These are phyloP conservation scores for Glomeris marginata DNA, from an alignment of 2,888 invertebrate species.

Conservation along the genomic window DNA sequence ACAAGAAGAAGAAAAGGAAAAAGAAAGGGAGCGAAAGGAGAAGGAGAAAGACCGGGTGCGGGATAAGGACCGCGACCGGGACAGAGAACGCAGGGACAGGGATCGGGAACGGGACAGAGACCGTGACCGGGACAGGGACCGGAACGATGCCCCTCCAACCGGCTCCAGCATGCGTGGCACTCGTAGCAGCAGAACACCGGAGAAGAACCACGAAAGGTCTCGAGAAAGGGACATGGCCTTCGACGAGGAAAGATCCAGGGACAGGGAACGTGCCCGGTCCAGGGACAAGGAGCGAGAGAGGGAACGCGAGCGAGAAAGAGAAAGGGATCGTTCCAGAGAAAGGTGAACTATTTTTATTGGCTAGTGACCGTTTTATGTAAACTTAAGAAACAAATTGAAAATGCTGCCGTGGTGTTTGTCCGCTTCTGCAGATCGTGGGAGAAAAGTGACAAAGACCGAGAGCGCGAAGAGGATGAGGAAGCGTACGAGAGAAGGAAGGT, in stretches of 20 bases:
- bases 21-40: conserved; percentile 27
- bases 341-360: conserved; percentile 14
- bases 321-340: conserved; percentile 17
- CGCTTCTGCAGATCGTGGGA: conserved; percentile 51
- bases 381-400: too few species aligned
- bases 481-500: conserved; percentile 72
- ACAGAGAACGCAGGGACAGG: conserved; percentile 27
- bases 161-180: too few species aligned
- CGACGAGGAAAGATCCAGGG: conserved; percentile 24
- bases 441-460: conserved; percentile 71
- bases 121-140: conserved; percentile 27
- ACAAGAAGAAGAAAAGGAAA: conserved; percentile 58
- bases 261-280: conserved; percentile 22
- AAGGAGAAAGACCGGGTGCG: conserved; percentile 29
- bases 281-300: conserved; percentile 23
- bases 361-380: too few species aligned
- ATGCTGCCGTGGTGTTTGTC: too few species aligned
- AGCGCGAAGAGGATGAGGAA: conserved; percentile 62
- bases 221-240: conserved; percentile 35
- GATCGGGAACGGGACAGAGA: conserved; percentile 20
- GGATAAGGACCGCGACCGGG: conserved; percentile 33
- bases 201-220: conserved; percentile 22
- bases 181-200: conserved; percentile 9
- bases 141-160: conserved; percentile 17
- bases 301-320: conserved; percentile 18